Percentiles rank a stretch among this genome's conserved stretches.
These are phyloP conservation scores for Stegana nigrithorax DNA, from an alignment of 2,888 invertebrate species.

Conservation along the genomic window DNA sequence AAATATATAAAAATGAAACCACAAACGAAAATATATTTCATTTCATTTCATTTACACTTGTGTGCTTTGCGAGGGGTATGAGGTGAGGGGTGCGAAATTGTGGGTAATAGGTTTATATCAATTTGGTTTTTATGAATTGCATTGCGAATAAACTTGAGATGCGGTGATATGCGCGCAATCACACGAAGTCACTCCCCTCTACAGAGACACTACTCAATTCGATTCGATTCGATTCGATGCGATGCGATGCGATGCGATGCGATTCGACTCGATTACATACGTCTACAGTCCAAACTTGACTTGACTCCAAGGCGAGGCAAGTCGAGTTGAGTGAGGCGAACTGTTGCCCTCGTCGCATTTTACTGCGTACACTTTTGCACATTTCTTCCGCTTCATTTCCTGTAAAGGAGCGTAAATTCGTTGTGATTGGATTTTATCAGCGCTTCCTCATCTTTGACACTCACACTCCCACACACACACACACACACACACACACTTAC, in stretches of 20 bases:
- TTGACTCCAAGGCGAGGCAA: not conserved
- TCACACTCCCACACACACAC: conserved; percentile 30
- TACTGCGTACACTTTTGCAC: conserved; percentile 52
- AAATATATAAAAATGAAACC: not conserved
- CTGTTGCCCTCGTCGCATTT: not conserved
- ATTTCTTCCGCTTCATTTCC: conserved; percentile 60
- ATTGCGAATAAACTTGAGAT: conserved; percentile 50
- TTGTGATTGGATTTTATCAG: conserved; percentile 60
- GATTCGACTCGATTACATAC: not conserved
- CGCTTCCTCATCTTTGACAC: conserved; percentile 61
- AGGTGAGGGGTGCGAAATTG: conserved; percentile 23
- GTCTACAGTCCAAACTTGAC: no score
- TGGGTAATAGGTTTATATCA: conserved; percentile 58
- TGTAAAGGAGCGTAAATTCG: conserved; percentile 61
- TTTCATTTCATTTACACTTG: conserved; percentile 53
- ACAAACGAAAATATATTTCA: conserved; percentile 17
- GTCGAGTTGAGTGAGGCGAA: not conserved
- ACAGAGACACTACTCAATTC: conserved; percentile 10
- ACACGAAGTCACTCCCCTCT: conserved; percentile 12
- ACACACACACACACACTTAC: not conserved
- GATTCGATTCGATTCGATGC: not conserved
- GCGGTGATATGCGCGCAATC: conserved; percentile 24
- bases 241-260: not conserved
- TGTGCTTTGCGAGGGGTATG: not conserved
- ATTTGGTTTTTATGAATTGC: conserved; percentile 62